Base-by-base conservation (phyloP, 2,113 vertebrate genomes). In the Fukomys damarensis region DNA sequence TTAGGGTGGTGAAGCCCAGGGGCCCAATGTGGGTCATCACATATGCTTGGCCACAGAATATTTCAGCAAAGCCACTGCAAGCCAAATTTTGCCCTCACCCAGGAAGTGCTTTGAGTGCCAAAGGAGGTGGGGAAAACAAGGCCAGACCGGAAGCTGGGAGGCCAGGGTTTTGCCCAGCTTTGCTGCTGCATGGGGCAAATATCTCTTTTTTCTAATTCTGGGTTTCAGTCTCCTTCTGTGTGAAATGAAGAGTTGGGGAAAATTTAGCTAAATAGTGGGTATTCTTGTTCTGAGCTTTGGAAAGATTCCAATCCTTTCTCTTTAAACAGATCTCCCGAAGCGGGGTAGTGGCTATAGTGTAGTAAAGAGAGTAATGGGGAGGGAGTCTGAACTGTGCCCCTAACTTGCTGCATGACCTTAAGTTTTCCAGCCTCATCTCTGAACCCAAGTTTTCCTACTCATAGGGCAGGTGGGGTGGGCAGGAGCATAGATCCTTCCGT, bases 1-100 rank as follows among this genome's bases (percentile, higher is more conserved):
- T 91, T 93, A 87, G 97, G 95, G 94, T 63, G 95, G 88, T 72
- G 77, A 2, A 3, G 61, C 72, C 68, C 86, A 43, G 16, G 46
- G 54, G 38, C n/a, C n/a, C n/a, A 35, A 66, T 93, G 65, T 26
- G 12, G 20, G 65, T 77, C 72, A 72, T 91, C 0, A 0, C 24
- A 49, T 94, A 77, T 49, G 32, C 79, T 91, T 72, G 93, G 87
- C 59, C 77, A 83, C 12, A 83, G 91, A 79, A 19, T 86, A 83
- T 66, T 83, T 96, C 82, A 91, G 46, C 19, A 81, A 49, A 52
- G 59, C 85, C 70, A 81, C 88, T 38, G 66, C 7, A 26, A 76
- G 70, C 38, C 46, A 70, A 81, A 86, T 68, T 76, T 24, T 72
- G 65, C 66, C 22, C 65, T 91, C 12, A 3, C 28, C 76, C 85